These are phyloP conservation scores for Parazoanthus swiftii DNA, from an alignment of 92 coral and sea anemone genomes.

Conservation along the genomic window DNA sequence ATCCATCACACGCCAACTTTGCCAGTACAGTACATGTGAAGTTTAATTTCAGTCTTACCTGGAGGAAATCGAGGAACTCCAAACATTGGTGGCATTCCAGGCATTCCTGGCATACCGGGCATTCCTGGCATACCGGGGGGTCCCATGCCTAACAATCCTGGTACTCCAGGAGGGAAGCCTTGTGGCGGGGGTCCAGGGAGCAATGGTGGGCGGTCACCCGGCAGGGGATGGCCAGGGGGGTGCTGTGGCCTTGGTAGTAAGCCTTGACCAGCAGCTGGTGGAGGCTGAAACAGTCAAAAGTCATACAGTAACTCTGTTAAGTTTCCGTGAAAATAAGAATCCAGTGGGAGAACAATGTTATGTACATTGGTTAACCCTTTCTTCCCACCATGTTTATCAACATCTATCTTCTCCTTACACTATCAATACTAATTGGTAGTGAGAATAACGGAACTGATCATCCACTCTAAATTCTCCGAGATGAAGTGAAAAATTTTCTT, in stretches of 20 bases:
- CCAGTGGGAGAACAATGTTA: too few species aligned
- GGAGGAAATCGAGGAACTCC: constrained; percentile 38
- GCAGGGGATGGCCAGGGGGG: constrained; percentile 54
- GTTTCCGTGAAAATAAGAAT: background rate
- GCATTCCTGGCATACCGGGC: constrained; percentile 9
- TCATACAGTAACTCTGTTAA: too few species aligned
- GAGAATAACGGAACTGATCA: too few species aligned
- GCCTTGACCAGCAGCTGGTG: constrained; percentile 35
- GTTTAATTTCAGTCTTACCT: background rate
- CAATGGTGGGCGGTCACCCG: constrained; percentile 50
- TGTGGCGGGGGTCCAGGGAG: constrained; percentile 53
- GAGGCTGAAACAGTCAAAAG: constrained; percentile 11
- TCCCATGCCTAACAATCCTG: constrained; percentile 34
- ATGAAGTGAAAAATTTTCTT: too few species aligned
- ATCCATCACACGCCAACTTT: background rate
- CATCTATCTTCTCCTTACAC: too few species aligned
- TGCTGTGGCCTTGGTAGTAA: constrained; percentile 54
- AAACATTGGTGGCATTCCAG: constrained; percentile 2
- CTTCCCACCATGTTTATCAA: too few species aligned
- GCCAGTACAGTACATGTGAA: background rate
- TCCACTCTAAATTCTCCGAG: too few species aligned
- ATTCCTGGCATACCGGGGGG: constrained; percentile 38
- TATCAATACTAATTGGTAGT: too few species aligned
- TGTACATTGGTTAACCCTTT: too few species aligned
- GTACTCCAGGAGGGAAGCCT: constrained; percentile 30